Conservation (phyloP, 2,888 invertebrate species). For the Mythimna loreyi region DNA sequence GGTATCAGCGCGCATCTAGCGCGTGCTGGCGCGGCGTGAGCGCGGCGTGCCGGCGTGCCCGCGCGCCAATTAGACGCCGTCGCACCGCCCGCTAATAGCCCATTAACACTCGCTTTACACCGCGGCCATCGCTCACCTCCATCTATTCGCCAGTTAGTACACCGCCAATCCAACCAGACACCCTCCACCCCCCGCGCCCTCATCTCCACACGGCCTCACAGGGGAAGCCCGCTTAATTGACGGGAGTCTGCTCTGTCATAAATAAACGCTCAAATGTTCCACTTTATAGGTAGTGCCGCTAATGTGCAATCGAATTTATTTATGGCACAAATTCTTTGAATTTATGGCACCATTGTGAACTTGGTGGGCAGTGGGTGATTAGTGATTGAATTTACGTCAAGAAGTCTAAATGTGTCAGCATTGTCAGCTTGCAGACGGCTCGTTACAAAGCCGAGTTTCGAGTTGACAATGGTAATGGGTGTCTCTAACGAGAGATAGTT, state of each 20-base stretch:
- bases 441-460: slow-evolving; percentile 16
- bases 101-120: slow-evolving; percentile 87
- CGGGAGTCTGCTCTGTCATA: slow-evolving; percentile 62
- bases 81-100: slow-evolving; percentile 83
- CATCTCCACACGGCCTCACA: slow-evolving; percentile 59
- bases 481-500: slow-evolving; percentile 67
- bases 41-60: slow-evolving; percentile 72
- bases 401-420: slow-evolving; percentile 32
- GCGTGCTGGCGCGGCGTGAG: slow-evolving; percentile 70
- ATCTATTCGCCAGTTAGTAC: slow-evolving; percentile 74
- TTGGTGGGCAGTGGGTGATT: slow-evolving; percentile 61
- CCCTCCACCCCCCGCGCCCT: slow-evolving; percentile 59
- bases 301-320: slow-evolving; percentile 73
- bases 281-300: slow-evolving; percentile 69
- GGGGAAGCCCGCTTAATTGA: slow-evolving; percentile 69
- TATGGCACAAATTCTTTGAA: slow-evolving; percentile 67
- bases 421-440: slow-evolving; percentile 9
- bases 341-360: slow-evolving; percentile 67
- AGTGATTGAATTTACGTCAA: slow-evolving; percentile 50
- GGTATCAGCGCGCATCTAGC: slow-evolving; percentile 79
- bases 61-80: slow-evolving; percentile 83
- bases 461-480: slow-evolving; percentile 50
- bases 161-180: slow-evolving; percentile 58
- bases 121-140: slow-evolving; percentile 78
- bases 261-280: slow-evolving; percentile 72